Evolutionary conservation across 53 echinoderm and acorn worm genomes (phyloP), one percentile per base, ranked within the genome.

Genomic region (Apostichopus leukothele): DNA sequence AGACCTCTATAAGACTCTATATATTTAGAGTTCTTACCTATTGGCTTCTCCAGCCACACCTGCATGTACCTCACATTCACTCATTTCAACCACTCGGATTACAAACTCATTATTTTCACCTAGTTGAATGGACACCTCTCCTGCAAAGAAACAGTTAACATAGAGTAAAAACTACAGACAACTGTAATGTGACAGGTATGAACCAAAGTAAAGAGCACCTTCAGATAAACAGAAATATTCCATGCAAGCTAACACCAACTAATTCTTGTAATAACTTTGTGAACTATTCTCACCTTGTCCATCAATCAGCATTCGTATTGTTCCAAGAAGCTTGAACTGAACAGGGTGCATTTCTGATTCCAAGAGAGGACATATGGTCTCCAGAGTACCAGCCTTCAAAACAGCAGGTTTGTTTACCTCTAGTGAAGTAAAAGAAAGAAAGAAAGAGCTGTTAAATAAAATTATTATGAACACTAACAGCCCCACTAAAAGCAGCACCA

Each of bases 1-100:
- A 39, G 39, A 39, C 39, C 39, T 39, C 39, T 39, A 39, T 39
- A 39, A 39, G 39, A 39, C 57, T 8, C 57, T 8, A 8, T 55
- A 9, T 55, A 71, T 71, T 71, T 18, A 5, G 20, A 19, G 71
- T 18, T 6, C 89, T 87, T 86, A 97, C 97, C 97, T 95, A 21
- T 94, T 97, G 21, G 97, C 97, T 73, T 97, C 97, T 61, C 97
- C 97, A 13, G 95, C 91, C n/a, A 97, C 97, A 9, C 97, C 97
- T 71, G 97, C 95, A 76, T 97, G 97, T 19, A 95, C 93, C 89
- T 95, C 92, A 89, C 95, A 95, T 5, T 89, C 94, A 89, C 95
- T 94, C 55, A 97, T 91, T 78, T 97, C 97, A 5, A 92, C 92
- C 39, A 97, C 93, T 83, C 95, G 86, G 88, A 90, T 88, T 6